Evolutionary conservation across 1,140 invertebrate species (phyloP).

Genomic region (Rhagoletis pomonella): DNA sequence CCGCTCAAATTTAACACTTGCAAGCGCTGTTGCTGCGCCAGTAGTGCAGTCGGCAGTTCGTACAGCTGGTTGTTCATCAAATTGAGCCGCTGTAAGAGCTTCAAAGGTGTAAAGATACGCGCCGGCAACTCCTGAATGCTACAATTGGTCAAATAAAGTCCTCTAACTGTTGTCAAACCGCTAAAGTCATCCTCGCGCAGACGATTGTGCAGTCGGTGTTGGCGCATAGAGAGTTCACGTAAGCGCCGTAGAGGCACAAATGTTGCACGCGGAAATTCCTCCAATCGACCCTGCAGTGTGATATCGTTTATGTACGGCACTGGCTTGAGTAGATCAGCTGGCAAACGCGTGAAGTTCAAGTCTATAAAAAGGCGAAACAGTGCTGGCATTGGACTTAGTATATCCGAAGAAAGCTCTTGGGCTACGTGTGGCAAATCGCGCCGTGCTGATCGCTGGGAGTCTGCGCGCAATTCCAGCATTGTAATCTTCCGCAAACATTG

Average conservation of each 20-base stretch:
- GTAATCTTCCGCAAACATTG: not conserved
- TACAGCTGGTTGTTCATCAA: conserved; percentile 23
- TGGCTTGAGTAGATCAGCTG: not conserved
- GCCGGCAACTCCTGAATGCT: not conserved
- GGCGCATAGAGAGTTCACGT: not conserved
- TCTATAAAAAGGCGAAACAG: not conserved
- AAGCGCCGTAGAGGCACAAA: not conserved
- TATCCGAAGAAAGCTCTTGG: not conserved
- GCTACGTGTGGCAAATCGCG: not conserved
- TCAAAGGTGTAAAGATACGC: conserved; percentile 11
- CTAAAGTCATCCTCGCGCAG: not conserved
- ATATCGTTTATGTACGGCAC: not conserved
- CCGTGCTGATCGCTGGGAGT: not conserved
- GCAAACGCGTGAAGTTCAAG: not conserved
- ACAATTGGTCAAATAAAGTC: conserved; percentile 1
- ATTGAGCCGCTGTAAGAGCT: not conserved
- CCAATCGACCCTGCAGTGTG: not conserved
- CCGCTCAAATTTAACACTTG: conserved; percentile 2
- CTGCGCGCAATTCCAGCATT: not conserved
- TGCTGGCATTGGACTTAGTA: not conserved
- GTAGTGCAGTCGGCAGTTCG: not conserved
- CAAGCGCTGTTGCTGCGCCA: not conserved
- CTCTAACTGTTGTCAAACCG: not conserved
- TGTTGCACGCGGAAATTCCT: no score
- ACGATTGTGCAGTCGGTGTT: not conserved